Conservation (phyloP, 2,888 invertebrate genomes). For the Calliphora vomitoria region DNA sequence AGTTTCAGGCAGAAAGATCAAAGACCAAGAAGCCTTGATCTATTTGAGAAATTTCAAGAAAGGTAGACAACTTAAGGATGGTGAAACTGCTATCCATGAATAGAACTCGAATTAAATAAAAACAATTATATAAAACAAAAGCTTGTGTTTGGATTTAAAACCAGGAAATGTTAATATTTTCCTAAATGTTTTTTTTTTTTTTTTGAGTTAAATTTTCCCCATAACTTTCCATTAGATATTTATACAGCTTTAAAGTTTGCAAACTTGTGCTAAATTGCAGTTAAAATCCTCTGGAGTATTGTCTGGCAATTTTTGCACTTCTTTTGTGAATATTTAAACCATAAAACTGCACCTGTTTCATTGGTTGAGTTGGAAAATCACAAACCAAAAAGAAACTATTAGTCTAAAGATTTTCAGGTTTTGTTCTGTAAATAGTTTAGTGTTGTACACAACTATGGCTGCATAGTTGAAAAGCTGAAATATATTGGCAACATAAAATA, state of each 20-base stretch:
- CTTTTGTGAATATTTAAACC: conserved; percentile 28
- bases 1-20: background rate
- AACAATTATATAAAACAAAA: background rate
- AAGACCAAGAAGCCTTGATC: conserved; percentile 57
- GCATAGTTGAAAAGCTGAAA: background rate
- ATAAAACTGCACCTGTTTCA: conserved; percentile 47
- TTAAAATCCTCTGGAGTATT: conserved; percentile 14
- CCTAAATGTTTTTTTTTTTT: too few species aligned
- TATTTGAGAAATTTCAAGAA: conserved; percentile 59
- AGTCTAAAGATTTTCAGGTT: background rate
- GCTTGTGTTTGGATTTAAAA: background rate
- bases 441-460: background rate
- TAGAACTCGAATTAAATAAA: background rate
- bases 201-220: background rate
- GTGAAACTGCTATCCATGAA: background rate
- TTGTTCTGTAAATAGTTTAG: background rate
- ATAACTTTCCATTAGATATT: background rate
- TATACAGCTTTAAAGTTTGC: conserved; percentile 28
- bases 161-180: background rate
- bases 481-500: conserved; percentile 19
- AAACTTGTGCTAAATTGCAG: conserved; percentile 39
- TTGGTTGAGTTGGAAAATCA: background rate
- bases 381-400: background rate
- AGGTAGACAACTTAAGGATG: conserved; percentile 18
- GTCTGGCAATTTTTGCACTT: conserved; percentile 27